These are phyloP conservation scores for Ochropacha duplaris DNA, from an alignment of 2,888 invertebrate genomes.

Conservation along the genomic window DNA sequence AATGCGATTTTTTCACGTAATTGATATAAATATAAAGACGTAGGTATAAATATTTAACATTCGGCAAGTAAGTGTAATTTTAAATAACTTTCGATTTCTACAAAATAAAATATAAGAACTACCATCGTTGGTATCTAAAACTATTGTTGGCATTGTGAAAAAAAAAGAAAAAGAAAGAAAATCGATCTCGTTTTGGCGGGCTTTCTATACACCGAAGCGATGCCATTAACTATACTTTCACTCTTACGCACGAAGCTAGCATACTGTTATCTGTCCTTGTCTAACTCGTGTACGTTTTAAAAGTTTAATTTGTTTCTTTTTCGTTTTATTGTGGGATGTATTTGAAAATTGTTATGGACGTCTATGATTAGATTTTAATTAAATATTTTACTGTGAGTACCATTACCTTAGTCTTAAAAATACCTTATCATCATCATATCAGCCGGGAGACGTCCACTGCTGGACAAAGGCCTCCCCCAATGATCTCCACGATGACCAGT, in stretches of 20 bases:
- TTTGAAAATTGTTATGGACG: not conserved
- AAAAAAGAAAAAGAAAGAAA: conserved; percentile 29
- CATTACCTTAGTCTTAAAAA: no score
- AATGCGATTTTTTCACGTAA: no score
- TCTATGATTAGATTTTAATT: not conserved
- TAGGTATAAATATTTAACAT: conserved; percentile 7
- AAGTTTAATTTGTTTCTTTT: not conserved
- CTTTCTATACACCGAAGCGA: conserved; percentile 19
- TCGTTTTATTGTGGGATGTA: not conserved
- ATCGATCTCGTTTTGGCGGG: conserved; percentile 30
- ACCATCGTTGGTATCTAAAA: conserved; percentile 33
- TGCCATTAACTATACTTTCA: conserved; percentile 35
- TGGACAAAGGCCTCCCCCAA: no score
- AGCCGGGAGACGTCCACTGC: no score
- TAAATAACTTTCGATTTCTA: conserved; percentile 60
- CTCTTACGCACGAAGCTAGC: conserved; percentile 11
- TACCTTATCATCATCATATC: not conserved
- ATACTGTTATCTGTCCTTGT: not conserved
- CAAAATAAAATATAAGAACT: conserved; percentile 36
- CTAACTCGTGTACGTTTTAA: not conserved
- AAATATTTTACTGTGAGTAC: not conserved
- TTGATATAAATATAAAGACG: no score
- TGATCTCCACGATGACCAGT: no score
- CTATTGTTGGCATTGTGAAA: conserved; percentile 37
- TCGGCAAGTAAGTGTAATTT: conserved; percentile 23